Evolutionary conservation across 2,797 vertebrate species (phyloP), one percentile per base, ranked within the genome.

Genomic region (Echiichthys vipera): DNA sequence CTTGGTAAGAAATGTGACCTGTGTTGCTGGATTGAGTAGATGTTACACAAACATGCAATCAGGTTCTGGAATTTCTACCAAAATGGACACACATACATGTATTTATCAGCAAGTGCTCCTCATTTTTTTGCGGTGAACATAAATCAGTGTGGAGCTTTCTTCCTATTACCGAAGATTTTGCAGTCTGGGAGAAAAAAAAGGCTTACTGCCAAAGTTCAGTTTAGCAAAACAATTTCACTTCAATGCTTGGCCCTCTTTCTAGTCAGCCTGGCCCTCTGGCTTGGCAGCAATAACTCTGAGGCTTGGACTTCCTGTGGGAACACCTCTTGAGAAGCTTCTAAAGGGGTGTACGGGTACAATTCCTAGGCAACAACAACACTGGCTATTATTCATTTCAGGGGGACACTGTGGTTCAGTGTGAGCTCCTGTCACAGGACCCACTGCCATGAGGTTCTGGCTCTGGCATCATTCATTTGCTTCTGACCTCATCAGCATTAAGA

Each of bases 251-350:
- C 64, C 40, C n/a, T 40, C 9, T 68, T 30, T 81, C 43, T 34
- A 39, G 65, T 70, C 50, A 42, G 27, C 12, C 18, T 56, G 40
- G 29, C 24, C 64, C 59, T 47, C 34, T 51, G 32, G 14, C 46
- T 65, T 77, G 78, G 70, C 69, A 79, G 9, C 51, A 12, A 15
- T 11, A 51, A 45, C 45, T 13, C 34, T 46, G 69, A 42, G 54
- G 34, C 64, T 51, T 50, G 62, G 57, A 80, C 70, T 72, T 75
- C 54, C 76, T 73, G 46, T 72, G 73, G 66, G 55, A 74, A 79
- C 74, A 45, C 69, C 50, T 68, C 55, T 70, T 59, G 24, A 43
- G 30, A 58, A 72, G 46, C 17, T 59, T 27, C 30, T 36, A 49
- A 69, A 65, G 32, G 5, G 27, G 34, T 24, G 42, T 29, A 49